Evolutionary conservation across 2,113 vertebrate genomes (phyloP).

Genomic region (Colaptes auratus): DNA sequence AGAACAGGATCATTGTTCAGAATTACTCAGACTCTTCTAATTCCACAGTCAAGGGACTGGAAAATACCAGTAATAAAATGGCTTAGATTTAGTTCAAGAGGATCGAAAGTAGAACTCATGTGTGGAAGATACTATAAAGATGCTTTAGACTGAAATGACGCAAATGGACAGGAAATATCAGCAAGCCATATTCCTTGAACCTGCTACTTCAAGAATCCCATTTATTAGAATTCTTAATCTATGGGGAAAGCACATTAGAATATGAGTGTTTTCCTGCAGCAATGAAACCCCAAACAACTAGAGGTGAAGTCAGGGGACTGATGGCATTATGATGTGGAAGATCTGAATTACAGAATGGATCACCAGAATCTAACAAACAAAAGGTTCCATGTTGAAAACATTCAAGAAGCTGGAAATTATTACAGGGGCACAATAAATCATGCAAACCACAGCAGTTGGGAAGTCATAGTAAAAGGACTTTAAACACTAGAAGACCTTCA

Average conservation of each 20-base stretch:
- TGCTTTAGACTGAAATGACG: neutral
- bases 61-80: neutral
- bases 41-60: neutral
- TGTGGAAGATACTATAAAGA: neutral
- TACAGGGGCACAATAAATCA: slow-evolving; percentile 58
- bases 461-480: slow-evolving; percentile 3
- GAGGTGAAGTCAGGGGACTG: neutral
- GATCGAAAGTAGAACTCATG: neutral
- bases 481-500: neutral
- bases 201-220: neutral
- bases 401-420: slow-evolving; percentile 27
- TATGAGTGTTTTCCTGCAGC: neutral
- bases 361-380: neutral
- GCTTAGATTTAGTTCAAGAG: neutral
- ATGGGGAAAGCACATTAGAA: neutral
- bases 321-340: neutral
- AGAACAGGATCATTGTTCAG: neutral
- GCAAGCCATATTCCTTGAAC: neutral
- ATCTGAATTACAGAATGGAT: neutral
- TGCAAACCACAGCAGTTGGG: slow-evolving; percentile 42
- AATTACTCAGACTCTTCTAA: neutral
- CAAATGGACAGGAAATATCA: neutral
- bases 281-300: neutral
- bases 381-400: slow-evolving; percentile 26
- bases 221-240: neutral